phyloP scores from a whole-genome alignment of 2,113 vertebrate species.

The Xyrauchen texanus region DNA sequence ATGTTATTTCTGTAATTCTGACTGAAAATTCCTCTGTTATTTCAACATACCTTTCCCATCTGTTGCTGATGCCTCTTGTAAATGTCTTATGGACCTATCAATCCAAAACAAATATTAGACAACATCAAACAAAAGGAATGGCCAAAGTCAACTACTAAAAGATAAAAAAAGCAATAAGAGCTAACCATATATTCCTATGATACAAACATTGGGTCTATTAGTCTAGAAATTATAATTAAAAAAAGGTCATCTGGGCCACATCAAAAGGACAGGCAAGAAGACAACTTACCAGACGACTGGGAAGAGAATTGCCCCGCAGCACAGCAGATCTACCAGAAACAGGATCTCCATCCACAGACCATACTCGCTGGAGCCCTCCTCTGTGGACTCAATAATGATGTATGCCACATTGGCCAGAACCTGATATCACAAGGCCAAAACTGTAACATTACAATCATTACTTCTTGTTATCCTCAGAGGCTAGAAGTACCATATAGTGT shows the following conservation, averaged over 20 bases:
- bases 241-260: background rate
- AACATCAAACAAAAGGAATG: background rate
- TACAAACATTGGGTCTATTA: background rate
- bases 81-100: constrained; percentile 85
- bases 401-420: constrained; percentile 86
- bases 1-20: background rate
- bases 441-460: background rate
- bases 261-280: background rate
- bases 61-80: constrained; percentile 86
- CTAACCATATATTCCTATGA: background rate
- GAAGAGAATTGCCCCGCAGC: constrained; percentile 87
- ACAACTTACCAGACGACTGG: constrained; percentile 83
- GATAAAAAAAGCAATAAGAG: background rate
- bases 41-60: constrained; percentile 82
- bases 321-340: constrained; percentile 85
- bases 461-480: background rate
- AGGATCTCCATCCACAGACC: constrained; percentile 85
- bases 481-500: background rate
- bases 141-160: background rate
- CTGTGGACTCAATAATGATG: constrained; percentile 87
- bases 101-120: constrained; percentile 2
- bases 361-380: constrained; percentile 84
- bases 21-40: background rate
- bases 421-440: constrained; percentile 58
- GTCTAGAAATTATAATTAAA: background rate